A percentile compares a stretch with the other conserved stretches of the same genome.
Evolutionary conservation across 2,888 invertebrate species (phyloP).

Genomic region (Drosophila quinaria): DNA sequence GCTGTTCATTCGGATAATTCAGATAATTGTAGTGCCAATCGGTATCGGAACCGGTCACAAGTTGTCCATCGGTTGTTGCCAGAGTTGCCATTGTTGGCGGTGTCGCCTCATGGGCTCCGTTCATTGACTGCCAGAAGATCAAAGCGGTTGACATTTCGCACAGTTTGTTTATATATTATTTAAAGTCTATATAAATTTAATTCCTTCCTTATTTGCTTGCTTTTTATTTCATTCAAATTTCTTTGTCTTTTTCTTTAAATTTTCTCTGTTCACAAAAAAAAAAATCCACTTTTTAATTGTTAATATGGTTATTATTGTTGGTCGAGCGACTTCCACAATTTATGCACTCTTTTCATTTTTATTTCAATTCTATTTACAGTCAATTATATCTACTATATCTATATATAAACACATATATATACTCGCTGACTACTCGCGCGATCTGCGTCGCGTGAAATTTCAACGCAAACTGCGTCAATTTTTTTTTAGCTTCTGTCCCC

Average conservation of each 20-base stretch:
- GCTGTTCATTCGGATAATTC: constrained; percentile 11
- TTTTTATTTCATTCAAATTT: too few relatives aligned
- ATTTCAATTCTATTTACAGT: neutral
- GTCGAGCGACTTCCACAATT: neutral
- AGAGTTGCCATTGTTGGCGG: constrained; percentile 13
- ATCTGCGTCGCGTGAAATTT: constrained; percentile 74
- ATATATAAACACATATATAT: constrained; percentile 4
- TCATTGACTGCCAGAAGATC: constrained; percentile 75
- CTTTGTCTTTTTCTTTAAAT: too few relatives aligned
- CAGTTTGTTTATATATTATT: neutral
- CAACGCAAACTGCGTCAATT: constrained; percentile 66
- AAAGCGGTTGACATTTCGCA: constrained; percentile 66
- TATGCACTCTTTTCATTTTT: constrained; percentile 10
- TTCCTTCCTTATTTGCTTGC: too few relatives aligned
- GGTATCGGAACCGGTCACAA: constrained; percentile 4
- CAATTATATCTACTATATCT: constrained; percentile 7
- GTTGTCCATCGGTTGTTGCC: too few relatives aligned
- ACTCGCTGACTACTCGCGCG: constrained; percentile 52
- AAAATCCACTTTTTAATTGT: neutral
- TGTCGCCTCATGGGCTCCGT: constrained; percentile 30
- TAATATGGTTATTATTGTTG: constrained; percentile 2
- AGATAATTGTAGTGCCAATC: constrained; percentile 31
- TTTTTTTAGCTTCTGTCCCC: constrained; percentile 41
- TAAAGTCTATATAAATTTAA: too few relatives aligned
- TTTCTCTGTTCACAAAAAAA: constrained; percentile 2